Base-by-base conservation (phyloP, 2,113 vertebrate genomes). In the Nerophis lumbriciformis region DNA sequence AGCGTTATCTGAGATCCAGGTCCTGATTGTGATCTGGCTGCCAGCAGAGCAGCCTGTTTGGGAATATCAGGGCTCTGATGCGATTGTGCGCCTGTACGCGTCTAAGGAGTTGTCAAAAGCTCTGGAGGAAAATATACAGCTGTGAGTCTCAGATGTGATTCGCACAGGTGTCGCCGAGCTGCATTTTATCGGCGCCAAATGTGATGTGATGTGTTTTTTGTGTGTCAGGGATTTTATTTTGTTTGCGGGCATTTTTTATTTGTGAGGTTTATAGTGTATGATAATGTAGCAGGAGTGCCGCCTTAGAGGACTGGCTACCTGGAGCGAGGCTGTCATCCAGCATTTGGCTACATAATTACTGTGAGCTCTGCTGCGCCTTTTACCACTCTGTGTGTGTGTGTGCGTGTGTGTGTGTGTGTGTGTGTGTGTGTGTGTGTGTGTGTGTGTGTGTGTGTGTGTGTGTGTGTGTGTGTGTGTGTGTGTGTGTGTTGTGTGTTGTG, bases 271-370 rank as follows among this genome's bases (percentile, higher is more conserved):
- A 1, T 36, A 37, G 35, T 54, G 55, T 44, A 44, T 70, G 66
- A 64, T 78, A 72, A 81, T 75, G 59, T 53, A 70, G 58, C 71
- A 59, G 63, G 63, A 72, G 71, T 63, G 47, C 56, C 73, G 66
- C 58, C 75, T 78, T 76, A 48, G 52, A 80, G 79, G 74, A 79
- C 70, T 54, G 66, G 52, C 63, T 79, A 81, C 86, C 83, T 75
- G 81, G 61, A 85, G 84, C 64, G 6, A 75, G 69, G 68, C 81
- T 85, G 86, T 84, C 86, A 80, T 69, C 67, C 19, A 76, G 65
- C 69, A 81, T 86, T 86, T 81, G 75, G 65, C 51, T 85, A 74
- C 54, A 44, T 78, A 82, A 83, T 82, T 86, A 76, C 72, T 81
- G 54, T 50, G 15, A 16, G 63, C 71, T 62, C 37, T 11, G 15